Percentiles rank a stretch among this genome's conserved stretches.
phyloP scores from a whole-genome alignment of 2,797 vertebrate genomes.

The Dryobates pubescens region DNA sequence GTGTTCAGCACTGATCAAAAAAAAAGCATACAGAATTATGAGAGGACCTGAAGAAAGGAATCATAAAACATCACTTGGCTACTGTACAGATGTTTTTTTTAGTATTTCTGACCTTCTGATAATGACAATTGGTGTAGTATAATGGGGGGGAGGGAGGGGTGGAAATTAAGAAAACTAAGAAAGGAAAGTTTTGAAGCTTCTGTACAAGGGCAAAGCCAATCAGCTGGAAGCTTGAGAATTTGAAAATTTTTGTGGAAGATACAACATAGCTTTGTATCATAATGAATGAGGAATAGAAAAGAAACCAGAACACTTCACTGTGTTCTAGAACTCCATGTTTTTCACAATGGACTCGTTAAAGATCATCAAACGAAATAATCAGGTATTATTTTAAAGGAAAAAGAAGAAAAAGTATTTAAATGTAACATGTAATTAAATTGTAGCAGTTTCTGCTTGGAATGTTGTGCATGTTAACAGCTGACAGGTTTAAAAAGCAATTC shows the following conservation, averaged over 20 bases:
- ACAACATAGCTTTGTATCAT: neutral
- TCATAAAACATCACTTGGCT: neutral
- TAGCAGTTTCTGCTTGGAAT: neutral
- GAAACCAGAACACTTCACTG: neutral
- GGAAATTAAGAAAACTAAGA: neutral
- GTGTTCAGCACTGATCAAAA: neutral
- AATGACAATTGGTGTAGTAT: neutral
- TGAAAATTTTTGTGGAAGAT: neutral
- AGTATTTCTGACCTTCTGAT: neutral
- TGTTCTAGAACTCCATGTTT: neutral
- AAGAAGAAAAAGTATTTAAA: neutral
- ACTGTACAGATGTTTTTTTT: neutral
- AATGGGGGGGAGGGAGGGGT: neutral
- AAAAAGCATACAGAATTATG: neutral
- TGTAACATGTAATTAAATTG: neutral
- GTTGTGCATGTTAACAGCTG: neutral
- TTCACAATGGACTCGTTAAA: neutral
- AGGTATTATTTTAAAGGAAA: neutral
- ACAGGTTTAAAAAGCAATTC: neutral
- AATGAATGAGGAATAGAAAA: neutral
- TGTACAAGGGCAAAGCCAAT: neutral
- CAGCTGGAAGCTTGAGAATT: neutral
- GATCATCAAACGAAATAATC: neutral
- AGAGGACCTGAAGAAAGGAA: neutral
- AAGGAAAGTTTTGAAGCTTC: neutral